Percentiles rank a stretch among this genome's conserved stretches.
Conservation (phyloP, 2,113 vertebrate species). For the Melanerpes aurifrons region DNA sequence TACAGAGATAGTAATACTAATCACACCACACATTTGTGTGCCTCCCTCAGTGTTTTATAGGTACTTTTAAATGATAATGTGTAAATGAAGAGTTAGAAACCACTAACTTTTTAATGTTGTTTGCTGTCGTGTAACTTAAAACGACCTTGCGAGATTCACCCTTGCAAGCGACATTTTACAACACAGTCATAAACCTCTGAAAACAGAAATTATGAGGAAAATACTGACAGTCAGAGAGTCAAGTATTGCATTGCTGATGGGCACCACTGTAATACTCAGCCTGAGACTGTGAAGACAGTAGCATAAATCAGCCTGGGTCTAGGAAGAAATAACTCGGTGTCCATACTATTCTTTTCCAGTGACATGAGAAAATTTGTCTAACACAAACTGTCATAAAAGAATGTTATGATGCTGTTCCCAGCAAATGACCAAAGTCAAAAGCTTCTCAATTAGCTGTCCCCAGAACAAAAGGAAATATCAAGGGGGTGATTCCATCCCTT, state of each 20-base stretch:
- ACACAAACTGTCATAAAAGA: conserved; percentile 20
- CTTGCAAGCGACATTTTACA: conserved; percentile 65
- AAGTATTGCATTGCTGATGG: conserved; percentile 13
- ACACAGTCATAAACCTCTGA: conserved; percentile 68
- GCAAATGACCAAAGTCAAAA: background rate
- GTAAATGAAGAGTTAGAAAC: conserved; percentile 43
- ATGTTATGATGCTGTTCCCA: background rate
- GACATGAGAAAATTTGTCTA: conserved; percentile 51
- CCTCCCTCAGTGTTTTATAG: conserved; percentile 21
- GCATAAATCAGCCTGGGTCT: conserved; percentile 68
- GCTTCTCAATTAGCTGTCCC: background rate
- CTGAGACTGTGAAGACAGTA: conserved; percentile 44
- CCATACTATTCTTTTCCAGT: conserved; percentile 43
- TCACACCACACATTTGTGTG: conserved; percentile 13
- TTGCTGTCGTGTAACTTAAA: conserved; percentile 70
- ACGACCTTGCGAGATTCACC: conserved; percentile 69
- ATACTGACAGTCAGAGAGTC: conserved; percentile 57
- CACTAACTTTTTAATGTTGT: conserved; percentile 62
- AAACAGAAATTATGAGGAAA: conserved; percentile 74
- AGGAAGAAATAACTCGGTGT: conserved; percentile 16
- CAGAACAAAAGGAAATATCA: background rate
- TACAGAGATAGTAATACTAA: background rate
- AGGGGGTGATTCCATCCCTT: background rate
- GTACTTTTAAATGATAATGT: conserved; percentile 45
- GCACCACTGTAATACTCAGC: conserved; percentile 49